A percentile compares a stretch with the other conserved stretches of the same genome.
Evolutionary conservation across 2,797 vertebrate genomes (phyloP).

Genomic region (Myripristis jacobus): DNA sequence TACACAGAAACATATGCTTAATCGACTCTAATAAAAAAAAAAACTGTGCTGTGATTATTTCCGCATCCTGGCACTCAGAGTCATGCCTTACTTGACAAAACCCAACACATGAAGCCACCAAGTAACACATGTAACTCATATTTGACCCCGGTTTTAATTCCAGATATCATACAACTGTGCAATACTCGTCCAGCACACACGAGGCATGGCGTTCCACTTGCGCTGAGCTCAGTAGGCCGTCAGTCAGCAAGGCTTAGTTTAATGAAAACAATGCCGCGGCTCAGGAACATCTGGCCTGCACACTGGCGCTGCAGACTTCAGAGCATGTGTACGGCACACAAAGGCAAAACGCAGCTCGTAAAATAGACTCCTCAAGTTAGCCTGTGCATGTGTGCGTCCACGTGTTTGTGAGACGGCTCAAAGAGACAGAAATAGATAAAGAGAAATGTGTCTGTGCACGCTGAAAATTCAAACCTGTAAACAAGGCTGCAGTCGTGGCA

Average conservation of each 20-base stretch:
- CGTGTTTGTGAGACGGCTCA: background rate
- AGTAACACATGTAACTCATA: background rate
- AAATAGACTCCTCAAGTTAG: constrained; percentile 14
- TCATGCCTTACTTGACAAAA: background rate
- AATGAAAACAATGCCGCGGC: constrained; percentile 30
- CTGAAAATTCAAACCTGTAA: background rate
- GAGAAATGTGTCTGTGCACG: background rate
- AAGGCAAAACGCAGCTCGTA: constrained; percentile 20
- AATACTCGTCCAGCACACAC: background rate
- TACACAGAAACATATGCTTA: background rate
- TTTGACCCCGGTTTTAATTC: constrained; percentile 3
- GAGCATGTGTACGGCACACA: constrained; percentile 28
- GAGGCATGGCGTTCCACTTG: constrained; percentile 21
- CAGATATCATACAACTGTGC: too few relatives aligned
- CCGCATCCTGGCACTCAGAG: background rate
- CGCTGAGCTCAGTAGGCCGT: constrained; percentile 15
- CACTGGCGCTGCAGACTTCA: constrained; percentile 45
- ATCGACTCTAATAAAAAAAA: too few relatives aligned
- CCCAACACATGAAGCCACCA: background rate
- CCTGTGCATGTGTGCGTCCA: background rate
- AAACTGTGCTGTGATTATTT: background rate
- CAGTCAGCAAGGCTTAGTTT: constrained; percentile 49
- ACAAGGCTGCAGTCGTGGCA: constrained; percentile 6
- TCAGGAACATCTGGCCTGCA: constrained; percentile 60
- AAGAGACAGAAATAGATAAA: constrained; percentile 8